Evolutionary conservation across 1,140 invertebrate genomes (phyloP), one percentile per base, ranked within the genome.

Genomic region (Globodera rostochiensis): DNA sequence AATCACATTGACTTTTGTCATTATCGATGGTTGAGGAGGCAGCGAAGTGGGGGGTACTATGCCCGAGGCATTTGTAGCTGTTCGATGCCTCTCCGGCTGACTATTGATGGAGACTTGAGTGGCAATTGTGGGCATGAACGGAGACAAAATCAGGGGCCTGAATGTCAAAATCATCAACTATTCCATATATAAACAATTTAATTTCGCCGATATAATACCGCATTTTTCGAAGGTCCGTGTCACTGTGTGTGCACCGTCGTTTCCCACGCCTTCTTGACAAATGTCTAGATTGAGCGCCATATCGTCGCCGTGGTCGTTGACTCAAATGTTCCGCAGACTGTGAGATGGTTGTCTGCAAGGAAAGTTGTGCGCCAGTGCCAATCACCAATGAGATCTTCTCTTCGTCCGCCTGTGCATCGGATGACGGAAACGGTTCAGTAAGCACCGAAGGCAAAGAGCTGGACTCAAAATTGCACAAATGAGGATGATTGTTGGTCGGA

Each of bases 101-200:
- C 9, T 70, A 19, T 86, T 74, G 45, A 85, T 80, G 45, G 86
- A 81, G n/a, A 88, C 60, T 85, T 89, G 85, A 11, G 86, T 89
- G 45, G 87, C 83, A 64, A 89, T 73, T 25, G 73, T 85, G n/a
- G 86, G 86, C 86, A 87, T 87, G 70, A 87, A 87, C n/a, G 88
- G 87, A 15, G 85, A 89, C 5, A 83, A 79, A 75, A 87, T 87
- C 36, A 87, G 70, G 13, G 86, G 86, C 57, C 86, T 87, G 74
- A 86, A 87, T 60, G 36, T 21, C 2, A 66, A 82, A 82, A n/a
- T 50, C 8, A 81, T 36, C 36, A 1, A 36, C 36, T 36, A 3
- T 36, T 36, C 36, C 36, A 36, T 36, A 36, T 36, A 36, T 36
- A 36, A 36, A 36, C 36, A 36, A 36, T 36, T 36, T 2, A 0